phyloP scores from a whole-genome alignment of 2,888 invertebrate species.

The Falcaria lacertinaria region DNA sequence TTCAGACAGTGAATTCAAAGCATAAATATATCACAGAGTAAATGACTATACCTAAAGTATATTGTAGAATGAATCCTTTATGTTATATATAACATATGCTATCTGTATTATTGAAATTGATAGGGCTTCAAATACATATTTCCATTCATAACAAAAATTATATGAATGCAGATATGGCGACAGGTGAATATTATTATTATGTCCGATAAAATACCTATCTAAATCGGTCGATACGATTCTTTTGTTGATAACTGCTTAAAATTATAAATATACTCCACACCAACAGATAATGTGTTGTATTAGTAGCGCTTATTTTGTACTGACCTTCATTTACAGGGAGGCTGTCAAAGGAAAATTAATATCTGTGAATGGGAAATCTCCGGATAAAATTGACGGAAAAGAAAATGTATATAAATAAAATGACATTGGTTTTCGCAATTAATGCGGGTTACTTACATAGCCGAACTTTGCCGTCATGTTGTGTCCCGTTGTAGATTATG shows the following conservation, averaged over 20 bases:
- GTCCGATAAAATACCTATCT: not conserved
- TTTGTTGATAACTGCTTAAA: not conserved
- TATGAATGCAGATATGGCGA: not conserved
- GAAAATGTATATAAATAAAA: conserved; percentile 6
- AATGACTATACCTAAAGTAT: too few species aligned
- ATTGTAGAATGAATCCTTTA: too few species aligned
- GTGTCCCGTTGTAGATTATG: conserved; percentile 79
- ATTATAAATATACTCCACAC: not conserved
- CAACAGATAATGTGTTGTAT: not conserved
- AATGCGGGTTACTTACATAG: conserved; percentile 64
- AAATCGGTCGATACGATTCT: not conserved
- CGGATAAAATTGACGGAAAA: conserved; percentile 1
- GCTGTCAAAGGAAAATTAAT: not conserved
- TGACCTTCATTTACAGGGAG: not conserved
- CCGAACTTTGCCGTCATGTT: conserved; percentile 81
- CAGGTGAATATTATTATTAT: not conserved
- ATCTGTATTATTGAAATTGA: not conserved
- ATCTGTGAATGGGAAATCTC: not conserved
- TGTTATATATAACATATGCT: not conserved
- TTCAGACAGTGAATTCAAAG: too few species aligned
- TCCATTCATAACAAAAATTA: conserved; percentile 32
- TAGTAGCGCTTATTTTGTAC: not conserved
- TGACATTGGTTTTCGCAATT: conserved; percentile 1
- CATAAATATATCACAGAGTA: too few species aligned
- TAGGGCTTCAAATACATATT: conserved; percentile 20